These are phyloP conservation scores for Neolamprologus sp. DNA, from an alignment of 2,113 vertebrate species.

Conservation along the genomic window DNA sequence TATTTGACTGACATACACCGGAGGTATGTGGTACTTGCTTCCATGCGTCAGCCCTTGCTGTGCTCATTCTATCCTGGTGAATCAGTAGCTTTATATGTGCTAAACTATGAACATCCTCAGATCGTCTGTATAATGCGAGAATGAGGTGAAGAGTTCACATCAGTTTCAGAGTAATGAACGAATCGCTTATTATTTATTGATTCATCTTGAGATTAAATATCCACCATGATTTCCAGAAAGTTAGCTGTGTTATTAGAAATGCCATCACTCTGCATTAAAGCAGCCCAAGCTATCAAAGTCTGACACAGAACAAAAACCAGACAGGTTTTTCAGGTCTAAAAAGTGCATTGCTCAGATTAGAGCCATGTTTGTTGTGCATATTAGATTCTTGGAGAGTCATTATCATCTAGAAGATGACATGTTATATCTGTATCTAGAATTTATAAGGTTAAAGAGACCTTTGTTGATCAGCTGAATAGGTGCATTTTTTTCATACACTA, in stretches of 20 bases:
- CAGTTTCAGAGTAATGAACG: neutral
- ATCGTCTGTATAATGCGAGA: neutral
- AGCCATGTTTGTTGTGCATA: neutral
- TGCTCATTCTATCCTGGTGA: neutral
- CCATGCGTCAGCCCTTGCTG: neutral
- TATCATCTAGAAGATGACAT: neutral
- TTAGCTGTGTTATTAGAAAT: neutral
- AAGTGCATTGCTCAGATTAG: neutral
- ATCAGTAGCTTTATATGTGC: constrained; percentile 23
- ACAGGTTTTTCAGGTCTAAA: neutral
- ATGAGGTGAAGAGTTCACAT: neutral
- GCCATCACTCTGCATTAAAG: neutral
- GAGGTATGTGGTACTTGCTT: neutral
- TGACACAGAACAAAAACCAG: neutral
- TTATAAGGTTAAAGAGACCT: neutral
- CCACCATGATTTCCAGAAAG: neutral
- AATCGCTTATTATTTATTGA: neutral
- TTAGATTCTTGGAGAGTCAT: neutral
- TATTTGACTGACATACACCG: neutral
- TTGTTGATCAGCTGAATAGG: neutral
- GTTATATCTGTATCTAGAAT: neutral
- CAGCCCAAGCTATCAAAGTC: neutral
- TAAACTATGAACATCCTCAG: neutral
- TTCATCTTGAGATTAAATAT: neutral
- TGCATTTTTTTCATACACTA: neutral